These are phyloP conservation scores for Holocentrus rufus DNA, from an alignment of 2,797 vertebrate genomes.

Conservation along the genomic window DNA sequence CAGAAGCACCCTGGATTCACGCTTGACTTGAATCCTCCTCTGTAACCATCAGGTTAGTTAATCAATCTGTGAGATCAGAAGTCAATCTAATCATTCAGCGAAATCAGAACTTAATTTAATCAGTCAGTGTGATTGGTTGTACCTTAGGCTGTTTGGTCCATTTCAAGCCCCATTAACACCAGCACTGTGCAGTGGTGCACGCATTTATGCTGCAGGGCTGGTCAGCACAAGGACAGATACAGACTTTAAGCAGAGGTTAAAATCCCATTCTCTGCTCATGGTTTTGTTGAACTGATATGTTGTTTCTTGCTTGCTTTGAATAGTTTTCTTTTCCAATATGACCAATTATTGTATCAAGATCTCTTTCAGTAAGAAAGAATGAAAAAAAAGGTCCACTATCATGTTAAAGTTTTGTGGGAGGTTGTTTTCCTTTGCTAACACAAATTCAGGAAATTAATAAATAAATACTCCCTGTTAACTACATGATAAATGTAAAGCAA, in stretches of 20 bases:
- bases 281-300: too few relatives aligned
- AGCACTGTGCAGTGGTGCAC: conserved; percentile 20
- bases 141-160: conserved; percentile 37
- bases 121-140: conserved; percentile 44
- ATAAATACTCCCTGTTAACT: too few relatives aligned
- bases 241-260: background rate
- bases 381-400: too few relatives aligned
- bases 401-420: too few relatives aligned
- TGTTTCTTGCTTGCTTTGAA: too few relatives aligned
- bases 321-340: too few relatives aligned
- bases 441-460: too few relatives aligned
- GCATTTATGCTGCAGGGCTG: conserved; percentile 12
- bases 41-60: conserved; percentile 16
- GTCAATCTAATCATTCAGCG: conserved; percentile 33
- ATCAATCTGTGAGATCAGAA: conserved; percentile 28
- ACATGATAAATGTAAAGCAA: too few relatives aligned
- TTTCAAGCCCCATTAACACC: conserved; percentile 57
- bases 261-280: background rate
- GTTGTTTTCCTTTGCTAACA: too few relatives aligned
- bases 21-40: conserved; percentile 7
- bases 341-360: too few relatives aligned
- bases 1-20: background rate
- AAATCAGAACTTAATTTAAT: conserved; percentile 56
- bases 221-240: conserved; percentile 17
- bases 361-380: too few relatives aligned